These are phyloP conservation scores for Psylliodes chrysocephalus DNA, from an alignment of 2,888 invertebrate species.

Conservation along the genomic window DNA sequence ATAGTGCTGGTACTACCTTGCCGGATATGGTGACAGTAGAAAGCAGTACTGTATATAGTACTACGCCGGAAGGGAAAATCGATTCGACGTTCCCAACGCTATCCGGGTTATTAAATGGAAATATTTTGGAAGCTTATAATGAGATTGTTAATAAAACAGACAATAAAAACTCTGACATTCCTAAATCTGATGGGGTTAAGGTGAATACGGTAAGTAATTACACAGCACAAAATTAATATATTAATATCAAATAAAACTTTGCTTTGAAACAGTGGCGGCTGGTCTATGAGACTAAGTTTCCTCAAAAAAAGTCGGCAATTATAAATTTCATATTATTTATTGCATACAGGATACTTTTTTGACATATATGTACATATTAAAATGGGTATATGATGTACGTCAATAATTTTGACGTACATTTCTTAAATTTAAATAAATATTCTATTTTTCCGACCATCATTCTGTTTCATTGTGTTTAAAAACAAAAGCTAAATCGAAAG, in stretches of 20 bases:
- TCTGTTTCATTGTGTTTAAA: too few relatives aligned
- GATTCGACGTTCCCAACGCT: constrained; percentile 69
- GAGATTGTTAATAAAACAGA: constrained; percentile 67
- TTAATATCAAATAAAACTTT: not conserved
- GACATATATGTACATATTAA: too few relatives aligned
- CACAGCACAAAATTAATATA: constrained; percentile 6
- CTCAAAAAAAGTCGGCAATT: too few relatives aligned
- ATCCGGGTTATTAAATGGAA: constrained; percentile 70
- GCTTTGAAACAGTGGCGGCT: too few relatives aligned
- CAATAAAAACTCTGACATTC: constrained; percentile 25
- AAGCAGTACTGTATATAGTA: constrained; percentile 44
- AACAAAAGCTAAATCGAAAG: too few relatives aligned
- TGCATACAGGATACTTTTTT: too few relatives aligned
- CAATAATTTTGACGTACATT: too few relatives aligned
- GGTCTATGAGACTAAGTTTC: not conserved
- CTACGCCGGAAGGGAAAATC: constrained; percentile 40
- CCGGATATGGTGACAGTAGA: constrained; percentile 26
- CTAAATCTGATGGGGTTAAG: constrained; percentile 8
- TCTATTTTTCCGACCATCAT: too few relatives aligned
- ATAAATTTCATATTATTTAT: too few relatives aligned
- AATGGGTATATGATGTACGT: too few relatives aligned
- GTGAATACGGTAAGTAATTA: constrained; percentile 11
- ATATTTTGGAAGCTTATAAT: constrained; percentile 71
- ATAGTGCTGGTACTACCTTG: constrained; percentile 41
- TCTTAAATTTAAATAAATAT: too few relatives aligned